Conservation (phyloP, 2,797 vertebrate genomes). For the Phataginus tricuspis region DNA sequence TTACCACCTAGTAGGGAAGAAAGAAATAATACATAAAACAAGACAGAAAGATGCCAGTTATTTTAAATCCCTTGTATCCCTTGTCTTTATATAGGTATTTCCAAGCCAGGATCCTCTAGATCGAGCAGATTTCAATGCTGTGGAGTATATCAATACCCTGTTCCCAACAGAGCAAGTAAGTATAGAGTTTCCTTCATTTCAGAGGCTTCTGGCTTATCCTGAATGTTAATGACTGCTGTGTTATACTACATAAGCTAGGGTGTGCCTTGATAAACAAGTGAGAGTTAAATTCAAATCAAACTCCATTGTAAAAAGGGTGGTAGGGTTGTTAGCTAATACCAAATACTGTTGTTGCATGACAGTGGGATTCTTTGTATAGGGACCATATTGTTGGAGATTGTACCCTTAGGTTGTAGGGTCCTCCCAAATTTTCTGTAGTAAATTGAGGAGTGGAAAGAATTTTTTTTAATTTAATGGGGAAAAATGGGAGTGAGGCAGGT, state of each 20-base stretch:
- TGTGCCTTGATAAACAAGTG: background rate
- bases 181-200: conserved; percentile 36
- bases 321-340: background rate
- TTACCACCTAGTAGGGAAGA: background rate
- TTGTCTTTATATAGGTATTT: conserved; percentile 90
- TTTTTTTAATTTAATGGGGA: conserved; percentile 26
- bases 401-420: background rate
- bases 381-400: conserved; percentile 19
- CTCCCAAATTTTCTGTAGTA: background rate
- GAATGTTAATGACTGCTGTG: background rate
- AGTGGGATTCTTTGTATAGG: background rate
- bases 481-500: background rate
- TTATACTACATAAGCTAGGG: background rate
- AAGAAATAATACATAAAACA: conserved; percentile 18
- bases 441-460: background rate
- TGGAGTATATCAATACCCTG: conserved; percentile 98
- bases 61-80: conserved; percentile 44
- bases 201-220: background rate
- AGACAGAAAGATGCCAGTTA: background rate
- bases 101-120: conserved; percentile 98
- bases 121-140: conserved; percentile 97
- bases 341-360: background rate
- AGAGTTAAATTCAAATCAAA: conserved; percentile 41
- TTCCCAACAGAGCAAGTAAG: conserved; percentile 98
- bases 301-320: background rate